Evolutionary conservation across 2,113 vertebrate species (phyloP), one percentile per base, ranked within the genome.

Genomic region (Notarius lentiginosus): DNA sequence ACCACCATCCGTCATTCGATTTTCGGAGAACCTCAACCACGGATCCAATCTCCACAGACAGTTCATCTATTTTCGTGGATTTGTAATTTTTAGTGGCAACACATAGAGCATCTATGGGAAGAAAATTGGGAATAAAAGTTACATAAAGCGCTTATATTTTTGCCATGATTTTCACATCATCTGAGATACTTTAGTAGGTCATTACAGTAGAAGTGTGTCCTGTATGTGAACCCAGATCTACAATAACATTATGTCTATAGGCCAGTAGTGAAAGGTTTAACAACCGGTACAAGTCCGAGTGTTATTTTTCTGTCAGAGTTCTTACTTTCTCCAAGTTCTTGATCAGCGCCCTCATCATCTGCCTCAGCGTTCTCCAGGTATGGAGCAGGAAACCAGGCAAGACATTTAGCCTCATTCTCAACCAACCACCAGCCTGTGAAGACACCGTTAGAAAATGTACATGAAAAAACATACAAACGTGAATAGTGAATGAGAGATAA

Each of bases 401-500:
- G 90, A 72, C 89, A 92, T 87, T 96, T 97, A 49, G 94, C 93
- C 41, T 96, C 87, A 0, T 97, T 99, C 88, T 95, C 97, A 88
- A 99, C 97, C 17, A 99, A 94, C 97, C 98, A 99, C 97, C 98
- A 99, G 0, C 98, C 98, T 99, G 89, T 75, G 56, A 55, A 72
- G n/a, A 56, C 49, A 47, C 49, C 79, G n/a, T 51, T 27, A 51
- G 30, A 58, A 73, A 22, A 65, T 34, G 14, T 17, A 76, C 27
- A 68, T 79, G n/a, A 63, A 68, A 20, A 7, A 2, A 47, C 47
- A 47, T 24, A 24, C 5, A 61, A 81, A 20, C 27, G 20, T 41
- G 56, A 61, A 47, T 12, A 12, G 20, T 82, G 24, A 86, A 22
- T 4, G 14, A 80, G 22, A 34, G 17, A 5, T 12, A 61, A 61